Percentiles rank a stretch among this genome's conserved stretches.
These are phyloP conservation scores for Trichonephila clavata DNA, from an alignment of 1,140 invertebrate species.

Conservation along the genomic window DNA sequence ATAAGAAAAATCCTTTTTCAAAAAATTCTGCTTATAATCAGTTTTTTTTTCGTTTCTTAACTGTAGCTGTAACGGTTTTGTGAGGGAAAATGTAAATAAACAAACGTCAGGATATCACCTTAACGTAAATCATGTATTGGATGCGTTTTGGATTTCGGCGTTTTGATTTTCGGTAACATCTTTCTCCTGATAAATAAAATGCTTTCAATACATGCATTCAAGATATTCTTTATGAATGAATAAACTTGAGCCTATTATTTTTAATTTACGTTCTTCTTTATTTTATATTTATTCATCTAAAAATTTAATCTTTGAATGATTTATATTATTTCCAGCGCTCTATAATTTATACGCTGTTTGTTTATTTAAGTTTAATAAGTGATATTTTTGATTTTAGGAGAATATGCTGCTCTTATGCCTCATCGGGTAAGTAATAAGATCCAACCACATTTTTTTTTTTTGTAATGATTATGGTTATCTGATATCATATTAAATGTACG, in stretches of 20 bases:
- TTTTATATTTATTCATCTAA: no score
- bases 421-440: conserved; percentile 7
- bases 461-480: no score
- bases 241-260: no score
- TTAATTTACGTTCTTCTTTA: no score
- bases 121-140: not conserved
- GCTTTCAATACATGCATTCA: not conserved
- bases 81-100: not conserved
- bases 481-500: no score
- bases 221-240: no score
- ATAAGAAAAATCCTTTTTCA: not conserved
- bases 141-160: not conserved
- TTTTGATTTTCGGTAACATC: conserved; percentile 13
- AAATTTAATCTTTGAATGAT: not conserved
- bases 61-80: not conserved
- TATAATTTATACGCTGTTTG: no score
- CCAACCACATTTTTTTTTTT: not conserved
- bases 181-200: not conserved
- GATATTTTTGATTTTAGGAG: conserved; percentile 38
- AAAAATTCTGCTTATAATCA: not conserved
- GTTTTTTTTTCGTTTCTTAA: not conserved
- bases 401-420: conserved; percentile 1
- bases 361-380: not conserved
- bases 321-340: no score
- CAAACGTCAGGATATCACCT: not conserved